Evolutionary conservation across 2,113 vertebrate genomes (phyloP).

Genomic region (Accipiter cooperii): DNA sequence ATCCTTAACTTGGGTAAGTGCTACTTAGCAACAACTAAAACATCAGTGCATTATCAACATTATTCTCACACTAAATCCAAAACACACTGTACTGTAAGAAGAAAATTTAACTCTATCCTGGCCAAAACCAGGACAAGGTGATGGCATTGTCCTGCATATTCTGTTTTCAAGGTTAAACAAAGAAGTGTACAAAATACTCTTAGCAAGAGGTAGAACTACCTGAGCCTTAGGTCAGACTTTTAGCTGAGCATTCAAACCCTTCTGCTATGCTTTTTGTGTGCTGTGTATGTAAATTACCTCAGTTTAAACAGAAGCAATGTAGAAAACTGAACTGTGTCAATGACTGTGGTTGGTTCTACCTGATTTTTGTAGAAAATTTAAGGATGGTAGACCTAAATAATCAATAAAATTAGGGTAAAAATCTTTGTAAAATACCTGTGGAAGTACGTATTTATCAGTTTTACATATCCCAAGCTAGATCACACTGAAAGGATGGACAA

Average conservation of each 20-base stretch:
- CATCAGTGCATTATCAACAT: too few relatives aligned
- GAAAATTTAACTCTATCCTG: too few relatives aligned
- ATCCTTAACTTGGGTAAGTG: too few relatives aligned
- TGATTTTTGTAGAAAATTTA: neutral
- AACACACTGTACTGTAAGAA: too few relatives aligned
- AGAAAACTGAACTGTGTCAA: neutral
- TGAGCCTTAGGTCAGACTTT: neutral
- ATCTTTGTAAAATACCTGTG: neutral
- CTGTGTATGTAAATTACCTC: neutral
- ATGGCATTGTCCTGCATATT: neutral
- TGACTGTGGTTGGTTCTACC: neutral
- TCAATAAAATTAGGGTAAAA: neutral
- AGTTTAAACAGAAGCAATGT: neutral
- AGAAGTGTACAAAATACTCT: neutral
- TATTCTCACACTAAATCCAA: too few relatives aligned
- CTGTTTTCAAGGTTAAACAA: neutral
- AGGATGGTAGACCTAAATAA: neutral
- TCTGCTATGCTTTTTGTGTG: neutral
- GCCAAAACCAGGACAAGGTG: neutral
- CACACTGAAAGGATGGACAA: neutral
- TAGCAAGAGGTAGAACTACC: neutral
- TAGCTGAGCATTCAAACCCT: neutral
- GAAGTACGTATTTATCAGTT: neutral
- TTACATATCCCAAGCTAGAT: neutral
- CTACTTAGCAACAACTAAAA: too few relatives aligned